Conservation (phyloP, 2,888 invertebrate species). For the Dorcus hopei region DNA sequence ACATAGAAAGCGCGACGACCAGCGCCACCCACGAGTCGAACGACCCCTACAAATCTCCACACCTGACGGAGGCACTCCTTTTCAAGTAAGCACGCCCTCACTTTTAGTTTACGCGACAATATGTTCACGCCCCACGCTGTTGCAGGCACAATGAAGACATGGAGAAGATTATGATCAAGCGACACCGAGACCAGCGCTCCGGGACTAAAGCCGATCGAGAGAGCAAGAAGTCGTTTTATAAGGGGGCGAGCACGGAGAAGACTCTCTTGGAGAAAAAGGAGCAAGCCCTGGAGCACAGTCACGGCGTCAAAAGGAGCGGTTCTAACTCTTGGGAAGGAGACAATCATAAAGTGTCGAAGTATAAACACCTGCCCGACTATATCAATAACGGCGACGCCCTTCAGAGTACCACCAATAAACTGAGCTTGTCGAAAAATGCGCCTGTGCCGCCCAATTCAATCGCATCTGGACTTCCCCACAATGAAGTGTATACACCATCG, state of each 20-base stretch:
- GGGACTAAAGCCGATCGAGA: constrained; percentile 49
- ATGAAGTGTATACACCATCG: constrained; percentile 29
- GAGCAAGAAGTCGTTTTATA: constrained; percentile 36
- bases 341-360: constrained; percentile 55
- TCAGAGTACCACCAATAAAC: constrained; percentile 4
- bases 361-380: constrained; percentile 46
- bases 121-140: constrained; percentile 13
- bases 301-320: constrained; percentile 62
- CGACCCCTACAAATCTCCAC: constrained; percentile 51
- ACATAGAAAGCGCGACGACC: constrained; percentile 54
- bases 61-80: constrained; percentile 60
- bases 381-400: constrained; percentile 23
- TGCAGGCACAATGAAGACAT: constrained; percentile 76
- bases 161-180: constrained; percentile 74
- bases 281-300: constrained; percentile 37
- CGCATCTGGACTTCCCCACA: constrained; percentile 16
- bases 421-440: constrained; percentile 12
- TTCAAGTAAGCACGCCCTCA: constrained; percentile 44
- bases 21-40: constrained; percentile 50
- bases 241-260: constrained; percentile 26
- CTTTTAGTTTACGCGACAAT: not conserved
- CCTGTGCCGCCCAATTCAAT: constrained; percentile 4
- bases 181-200: constrained; percentile 62
- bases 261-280: constrained; percentile 30
- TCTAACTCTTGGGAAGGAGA: constrained; percentile 62